Conservation (phyloP, 2,797 vertebrate genomes). For the Epinephelus awoara region DNA sequence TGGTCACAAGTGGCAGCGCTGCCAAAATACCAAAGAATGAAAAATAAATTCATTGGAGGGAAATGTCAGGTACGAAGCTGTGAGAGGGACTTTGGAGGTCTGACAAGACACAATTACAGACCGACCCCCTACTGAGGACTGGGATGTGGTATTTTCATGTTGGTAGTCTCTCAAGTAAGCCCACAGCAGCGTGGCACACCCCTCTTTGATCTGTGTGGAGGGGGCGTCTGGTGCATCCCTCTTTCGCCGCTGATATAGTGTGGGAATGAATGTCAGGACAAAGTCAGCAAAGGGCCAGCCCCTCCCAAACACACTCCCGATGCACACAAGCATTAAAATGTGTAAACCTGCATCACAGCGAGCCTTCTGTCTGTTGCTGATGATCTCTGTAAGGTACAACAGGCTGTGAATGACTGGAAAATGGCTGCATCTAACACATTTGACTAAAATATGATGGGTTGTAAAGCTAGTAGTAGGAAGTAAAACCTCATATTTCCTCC, state of each 20-base stretch:
- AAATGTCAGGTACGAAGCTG: constrained; percentile 82
- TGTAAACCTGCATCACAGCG: constrained; percentile 43
- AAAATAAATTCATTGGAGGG: constrained; percentile 81
- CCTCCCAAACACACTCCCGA: constrained; percentile 19
- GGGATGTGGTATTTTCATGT: constrained; percentile 82
- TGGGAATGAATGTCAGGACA: constrained; percentile 73
- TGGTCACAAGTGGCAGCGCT: constrained; percentile 72
- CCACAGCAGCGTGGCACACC: constrained; percentile 62
- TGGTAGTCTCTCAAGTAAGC: constrained; percentile 72
- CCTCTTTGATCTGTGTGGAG: constrained; percentile 76
- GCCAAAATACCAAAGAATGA: constrained; percentile 83
- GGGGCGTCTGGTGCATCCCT: constrained; percentile 54
- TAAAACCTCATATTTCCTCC: constrained; percentile 30
- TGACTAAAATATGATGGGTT: constrained; percentile 19
- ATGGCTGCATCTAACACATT: constrained; percentile 7
- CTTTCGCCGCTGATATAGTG: constrained; percentile 53
- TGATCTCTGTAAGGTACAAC: constrained; percentile 11
- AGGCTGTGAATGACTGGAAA: constrained; percentile 7
- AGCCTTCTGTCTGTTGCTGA: constrained; percentile 19
- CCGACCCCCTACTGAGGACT: constrained; percentile 65
- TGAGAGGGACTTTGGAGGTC: constrained; percentile 79
- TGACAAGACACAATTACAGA: constrained; percentile 84
- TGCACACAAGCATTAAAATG: constrained; percentile 33
- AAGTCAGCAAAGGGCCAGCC: constrained; percentile 62
- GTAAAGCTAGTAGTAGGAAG: background rate